Conservation (phyloP, 1,140 invertebrate species). For the Platyura marginata region DNA sequence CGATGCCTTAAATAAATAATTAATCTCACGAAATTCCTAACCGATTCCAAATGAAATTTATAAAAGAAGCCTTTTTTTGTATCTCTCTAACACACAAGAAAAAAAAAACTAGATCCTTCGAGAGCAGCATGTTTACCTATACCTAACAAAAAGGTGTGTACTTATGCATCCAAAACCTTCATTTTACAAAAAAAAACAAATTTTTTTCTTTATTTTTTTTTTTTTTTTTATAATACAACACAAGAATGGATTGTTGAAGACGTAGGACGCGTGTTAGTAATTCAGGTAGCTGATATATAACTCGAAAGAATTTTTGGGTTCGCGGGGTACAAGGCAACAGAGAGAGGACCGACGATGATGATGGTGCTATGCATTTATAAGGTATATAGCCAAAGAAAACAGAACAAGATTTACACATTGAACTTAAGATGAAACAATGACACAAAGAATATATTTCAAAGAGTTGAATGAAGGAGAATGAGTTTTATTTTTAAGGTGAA, state of each 20-base stretch:
- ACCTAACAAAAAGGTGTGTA: too few relatives aligned
- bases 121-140: too few relatives aligned
- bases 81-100: neutral
- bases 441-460: neutral
- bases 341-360: neutral
- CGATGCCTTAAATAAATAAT: too few relatives aligned
- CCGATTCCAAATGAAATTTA: too few relatives aligned
- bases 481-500: too few relatives aligned
- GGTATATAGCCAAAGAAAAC: neutral
- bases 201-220: neutral
- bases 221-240: neutral
- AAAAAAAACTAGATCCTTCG: too few relatives aligned
- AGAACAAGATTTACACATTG: neutral
- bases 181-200: too few relatives aligned
- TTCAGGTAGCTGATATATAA: constrained; percentile 21
- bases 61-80: neutral
- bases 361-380: neutral
- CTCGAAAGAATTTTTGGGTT: neutral
- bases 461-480: too few relatives aligned
- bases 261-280: constrained; percentile 26
- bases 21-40: too few relatives aligned
- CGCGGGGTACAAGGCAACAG: neutral
- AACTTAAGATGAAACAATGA: neutral
- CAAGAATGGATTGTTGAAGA: constrained; percentile 9
- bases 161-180: too few relatives aligned